phyloP scores from a whole-genome alignment of 2,888 invertebrate genomes.

The Philereme vetulata region DNA sequence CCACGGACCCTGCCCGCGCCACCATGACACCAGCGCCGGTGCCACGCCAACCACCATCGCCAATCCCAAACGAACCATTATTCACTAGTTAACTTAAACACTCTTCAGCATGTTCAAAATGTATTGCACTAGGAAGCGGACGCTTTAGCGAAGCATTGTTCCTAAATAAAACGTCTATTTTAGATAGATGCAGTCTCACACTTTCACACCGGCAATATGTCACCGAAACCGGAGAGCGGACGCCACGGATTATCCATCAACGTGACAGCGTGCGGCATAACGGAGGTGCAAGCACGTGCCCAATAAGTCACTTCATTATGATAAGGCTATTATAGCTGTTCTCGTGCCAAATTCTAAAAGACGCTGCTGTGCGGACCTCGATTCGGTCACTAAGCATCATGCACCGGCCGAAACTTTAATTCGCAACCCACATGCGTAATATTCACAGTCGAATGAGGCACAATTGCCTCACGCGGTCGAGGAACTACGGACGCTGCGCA shows the following conservation, averaged over 20 bases:
- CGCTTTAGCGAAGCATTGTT: slow-evolving; percentile 55
- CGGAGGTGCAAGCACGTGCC: slow-evolving; percentile 49
- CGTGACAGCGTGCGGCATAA: slow-evolving; percentile 45
- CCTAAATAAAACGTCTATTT: slow-evolving; percentile 73
- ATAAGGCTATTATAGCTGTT: slow-evolving; percentile 33
- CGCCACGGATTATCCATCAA: slow-evolving; percentile 59
- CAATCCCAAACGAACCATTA: slow-evolving; percentile 75
- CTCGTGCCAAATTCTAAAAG: slow-evolving; percentile 45
- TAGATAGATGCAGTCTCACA: slow-evolving; percentile 65
- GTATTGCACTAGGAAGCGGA: slow-evolving; percentile 51
- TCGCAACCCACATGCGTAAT: slow-evolving; percentile 38
- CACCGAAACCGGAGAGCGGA: slow-evolving; percentile 58
- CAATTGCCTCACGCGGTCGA: slow-evolving; percentile 33
- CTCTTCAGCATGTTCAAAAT: slow-evolving; percentile 40
- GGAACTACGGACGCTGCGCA: slow-evolving; percentile 29
- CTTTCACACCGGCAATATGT: slow-evolving; percentile 63
- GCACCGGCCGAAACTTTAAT: slow-evolving; percentile 36
- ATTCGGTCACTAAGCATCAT: slow-evolving; percentile 44
- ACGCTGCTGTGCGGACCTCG: slow-evolving; percentile 36
- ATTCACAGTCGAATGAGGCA: slow-evolving; percentile 28
- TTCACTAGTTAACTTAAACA: slow-evolving; percentile 23
- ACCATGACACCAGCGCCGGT: slow-evolving; percentile 79
- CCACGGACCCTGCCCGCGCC: slow-evolving; percentile 67
- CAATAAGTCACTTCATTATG: slow-evolving; percentile 38
- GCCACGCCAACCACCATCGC: slow-evolving; percentile 82